Conservation (phyloP, 2,113 vertebrate species). For the human region DNA sequence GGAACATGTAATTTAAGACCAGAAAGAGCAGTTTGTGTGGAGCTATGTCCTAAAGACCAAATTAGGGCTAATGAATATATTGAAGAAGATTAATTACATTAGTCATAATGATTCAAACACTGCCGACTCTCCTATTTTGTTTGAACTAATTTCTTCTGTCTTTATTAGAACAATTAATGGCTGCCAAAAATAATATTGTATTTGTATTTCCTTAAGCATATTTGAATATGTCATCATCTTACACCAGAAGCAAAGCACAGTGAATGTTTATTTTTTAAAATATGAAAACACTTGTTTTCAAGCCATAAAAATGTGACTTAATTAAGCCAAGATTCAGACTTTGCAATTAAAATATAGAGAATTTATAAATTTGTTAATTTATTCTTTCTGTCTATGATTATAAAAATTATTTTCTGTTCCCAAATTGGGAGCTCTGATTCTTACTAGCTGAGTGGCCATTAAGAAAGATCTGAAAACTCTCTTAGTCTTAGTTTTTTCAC, state of each 20-base stretch:
- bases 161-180: neutral
- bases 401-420: conserved; percentile 42
- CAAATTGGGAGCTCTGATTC: neutral
- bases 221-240: conserved; percentile 14
- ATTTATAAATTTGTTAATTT: neutral
- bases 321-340: neutral
- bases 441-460: neutral
- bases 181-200: neutral
- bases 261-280: neutral
- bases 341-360: conserved; percentile 33
- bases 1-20: neutral
- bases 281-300: conserved; percentile 3
- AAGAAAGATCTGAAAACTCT: neutral
- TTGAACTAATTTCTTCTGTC: neutral
- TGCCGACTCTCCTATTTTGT: neutral
- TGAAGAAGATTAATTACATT: conserved; percentile 10
- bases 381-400: neutral
- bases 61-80: neutral
- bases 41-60: neutral
- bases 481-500: neutral
- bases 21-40: neutral
- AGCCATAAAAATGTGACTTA: conserved; percentile 32
- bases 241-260: neutral
- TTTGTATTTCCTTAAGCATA: conserved; percentile 44
- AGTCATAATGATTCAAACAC: neutral